phyloP scores from a whole-genome alignment of 2,888 invertebrate genomes.

The Orchestes rusci region DNA sequence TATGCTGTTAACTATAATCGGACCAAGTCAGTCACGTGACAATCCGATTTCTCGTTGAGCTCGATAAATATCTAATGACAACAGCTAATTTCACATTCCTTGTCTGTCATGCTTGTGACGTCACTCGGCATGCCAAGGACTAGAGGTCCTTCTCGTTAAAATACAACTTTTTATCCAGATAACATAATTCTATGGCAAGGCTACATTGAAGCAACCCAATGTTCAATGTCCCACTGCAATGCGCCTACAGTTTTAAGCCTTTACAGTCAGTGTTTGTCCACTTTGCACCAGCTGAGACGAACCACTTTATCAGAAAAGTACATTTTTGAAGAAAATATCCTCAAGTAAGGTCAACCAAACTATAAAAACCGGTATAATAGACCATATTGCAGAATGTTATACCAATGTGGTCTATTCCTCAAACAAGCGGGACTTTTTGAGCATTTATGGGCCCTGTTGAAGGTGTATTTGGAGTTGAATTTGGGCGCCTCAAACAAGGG shows the following conservation, averaged over 20 bases:
- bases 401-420: constrained; percentile 53
- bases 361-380: background rate
- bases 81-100: too few relatives aligned
- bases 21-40: too few relatives aligned
- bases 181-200: constrained; percentile 49
- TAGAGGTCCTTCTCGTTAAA: too few relatives aligned
- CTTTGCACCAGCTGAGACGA: constrained; percentile 43
- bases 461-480: constrained; percentile 62
- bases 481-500: constrained; percentile 43
- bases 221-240: constrained; percentile 57
- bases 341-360: constrained; percentile 28
- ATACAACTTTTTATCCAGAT: too few relatives aligned
- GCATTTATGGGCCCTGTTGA: constrained; percentile 64
- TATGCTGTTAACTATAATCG: too few relatives aligned
- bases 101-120: too few relatives aligned
- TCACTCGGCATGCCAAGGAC: too few relatives aligned
- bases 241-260: constrained; percentile 51
- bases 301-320: constrained; percentile 37
- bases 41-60: too few relatives aligned
- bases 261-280: constrained; percentile 48
- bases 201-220: constrained; percentile 47
- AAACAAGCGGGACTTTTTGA: constrained; percentile 70
- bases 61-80: too few relatives aligned
- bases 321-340: constrained; percentile 40
- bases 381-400: constrained; percentile 32